Conservation (phyloP, 2,888 invertebrate species). For the Eremobia ochroleuca region DNA sequence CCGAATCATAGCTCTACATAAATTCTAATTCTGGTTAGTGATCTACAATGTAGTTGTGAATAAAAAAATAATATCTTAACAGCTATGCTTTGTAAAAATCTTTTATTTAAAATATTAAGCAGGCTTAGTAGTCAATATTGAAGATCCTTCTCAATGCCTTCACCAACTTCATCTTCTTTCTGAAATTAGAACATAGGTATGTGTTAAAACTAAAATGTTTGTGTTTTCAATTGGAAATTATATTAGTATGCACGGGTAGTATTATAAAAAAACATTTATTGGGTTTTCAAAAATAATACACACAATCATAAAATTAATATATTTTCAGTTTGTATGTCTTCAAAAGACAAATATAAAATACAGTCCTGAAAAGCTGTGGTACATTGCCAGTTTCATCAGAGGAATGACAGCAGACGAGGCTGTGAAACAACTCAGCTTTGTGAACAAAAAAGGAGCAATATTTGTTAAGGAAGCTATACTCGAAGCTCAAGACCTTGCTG, state of each 20-base stretch:
- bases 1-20: background rate
- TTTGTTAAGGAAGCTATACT: slow-evolving; percentile 94
- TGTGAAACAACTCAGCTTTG: slow-evolving; percentile 96
- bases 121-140: slow-evolving; percentile 5
- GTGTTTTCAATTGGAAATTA: background rate
- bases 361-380: slow-evolving; percentile 98
- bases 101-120: background rate
- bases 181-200: slow-evolving; percentile 43
- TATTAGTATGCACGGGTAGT: background rate
- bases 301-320: background rate
- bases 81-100: background rate
- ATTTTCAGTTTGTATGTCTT: slow-evolving; percentile 96
- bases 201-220: slow-evolving; percentile 8
- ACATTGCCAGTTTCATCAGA: slow-evolving; percentile 96
- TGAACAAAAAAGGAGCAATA: slow-evolving; percentile 94
- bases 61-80: background rate
- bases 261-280: background rate
- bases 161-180: slow-evolving; percentile 33
- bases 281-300: background rate
- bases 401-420: slow-evolving; percentile 99
- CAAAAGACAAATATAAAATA: slow-evolving; percentile 96
- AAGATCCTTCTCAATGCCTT: slow-evolving; percentile 19
- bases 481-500: slow-evolving; percentile 97
- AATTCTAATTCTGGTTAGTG: background rate
- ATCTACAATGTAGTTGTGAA: background rate